Conservation (phyloP, 2,113 vertebrate species). For the Suricata suricatta region DNA sequence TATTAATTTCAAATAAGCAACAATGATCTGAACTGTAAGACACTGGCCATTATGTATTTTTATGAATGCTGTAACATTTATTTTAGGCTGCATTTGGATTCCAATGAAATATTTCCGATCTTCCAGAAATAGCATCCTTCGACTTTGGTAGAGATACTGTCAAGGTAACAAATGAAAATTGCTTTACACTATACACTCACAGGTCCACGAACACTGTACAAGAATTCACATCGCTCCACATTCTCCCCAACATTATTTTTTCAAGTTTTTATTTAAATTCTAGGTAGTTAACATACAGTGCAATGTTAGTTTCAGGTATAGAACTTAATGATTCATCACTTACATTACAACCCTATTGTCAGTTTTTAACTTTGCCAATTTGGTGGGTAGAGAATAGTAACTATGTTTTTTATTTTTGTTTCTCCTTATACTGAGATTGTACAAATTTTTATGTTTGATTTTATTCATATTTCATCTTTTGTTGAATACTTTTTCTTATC, state of each 20-base stretch:
- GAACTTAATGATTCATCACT: neutral
- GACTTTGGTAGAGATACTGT: neutral
- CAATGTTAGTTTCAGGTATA: neutral
- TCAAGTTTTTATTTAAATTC: neutral
- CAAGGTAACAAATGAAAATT: neutral
- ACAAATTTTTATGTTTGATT: neutral
- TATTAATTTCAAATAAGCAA: neutral
- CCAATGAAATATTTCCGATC: neutral
- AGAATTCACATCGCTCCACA: neutral
- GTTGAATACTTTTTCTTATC: neutral
- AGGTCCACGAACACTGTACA: too few relatives aligned
- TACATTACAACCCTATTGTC: neutral
- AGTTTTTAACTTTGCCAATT: neutral
- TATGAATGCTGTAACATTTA: neutral
- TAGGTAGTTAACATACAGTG: neutral
- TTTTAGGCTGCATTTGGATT: neutral
- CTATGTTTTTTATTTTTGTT: neutral
- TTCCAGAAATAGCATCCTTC: neutral
- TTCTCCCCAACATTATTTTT: neutral
- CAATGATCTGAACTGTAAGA: neutral
- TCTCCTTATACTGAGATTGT: neutral
- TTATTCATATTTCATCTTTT: neutral
- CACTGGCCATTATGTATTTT: neutral
- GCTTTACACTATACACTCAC: neutral
- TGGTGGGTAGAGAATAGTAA: neutral